Conservation (phyloP, 2,113 vertebrate species). For the Grallaria varia region DNA sequence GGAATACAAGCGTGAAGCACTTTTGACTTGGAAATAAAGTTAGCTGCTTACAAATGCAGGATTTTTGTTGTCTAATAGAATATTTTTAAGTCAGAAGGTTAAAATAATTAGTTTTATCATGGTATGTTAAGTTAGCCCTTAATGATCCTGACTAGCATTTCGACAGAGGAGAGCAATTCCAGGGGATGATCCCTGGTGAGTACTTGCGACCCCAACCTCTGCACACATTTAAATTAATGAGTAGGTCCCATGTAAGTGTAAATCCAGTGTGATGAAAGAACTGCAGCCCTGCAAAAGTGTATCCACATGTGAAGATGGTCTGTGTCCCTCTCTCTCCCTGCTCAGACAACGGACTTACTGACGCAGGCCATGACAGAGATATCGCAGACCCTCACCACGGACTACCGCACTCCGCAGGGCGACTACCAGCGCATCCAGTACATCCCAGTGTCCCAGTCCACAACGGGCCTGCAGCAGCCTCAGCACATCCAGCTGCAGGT, state of each 20-base stretch:
- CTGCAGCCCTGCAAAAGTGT: not conserved
- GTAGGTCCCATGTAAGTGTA: not conserved
- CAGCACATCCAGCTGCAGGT: conserved; percentile 98
- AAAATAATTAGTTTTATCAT: not conserved
- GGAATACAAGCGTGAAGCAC: not conserved
- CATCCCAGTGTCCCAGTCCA: conserved; percentile 90
- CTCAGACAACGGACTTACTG: conserved; percentile 92
- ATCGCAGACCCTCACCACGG: conserved; percentile 93
- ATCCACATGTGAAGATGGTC: not conserved
- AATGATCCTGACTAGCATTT: not conserved
- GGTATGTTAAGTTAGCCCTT: not conserved
- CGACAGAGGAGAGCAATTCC: not conserved
- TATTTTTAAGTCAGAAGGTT: not conserved
- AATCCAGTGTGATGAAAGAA: not conserved
- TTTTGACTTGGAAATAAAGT: not conserved
- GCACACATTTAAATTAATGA: not conserved
- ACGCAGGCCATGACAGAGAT: conserved; percentile 98
- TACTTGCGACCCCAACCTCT: not conserved
- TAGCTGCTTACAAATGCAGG: not conserved
- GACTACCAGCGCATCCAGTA: conserved; percentile 98
- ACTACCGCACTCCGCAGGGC: conserved; percentile 90
- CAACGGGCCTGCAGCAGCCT: conserved; percentile 83
- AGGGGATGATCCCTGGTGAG: not conserved
- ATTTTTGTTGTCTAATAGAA: not conserved
- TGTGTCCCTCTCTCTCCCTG: not conserved